These are phyloP conservation scores for Scytalopus superciliaris DNA, from an alignment of 2,113 vertebrate genomes.

Conservation along the genomic window DNA sequence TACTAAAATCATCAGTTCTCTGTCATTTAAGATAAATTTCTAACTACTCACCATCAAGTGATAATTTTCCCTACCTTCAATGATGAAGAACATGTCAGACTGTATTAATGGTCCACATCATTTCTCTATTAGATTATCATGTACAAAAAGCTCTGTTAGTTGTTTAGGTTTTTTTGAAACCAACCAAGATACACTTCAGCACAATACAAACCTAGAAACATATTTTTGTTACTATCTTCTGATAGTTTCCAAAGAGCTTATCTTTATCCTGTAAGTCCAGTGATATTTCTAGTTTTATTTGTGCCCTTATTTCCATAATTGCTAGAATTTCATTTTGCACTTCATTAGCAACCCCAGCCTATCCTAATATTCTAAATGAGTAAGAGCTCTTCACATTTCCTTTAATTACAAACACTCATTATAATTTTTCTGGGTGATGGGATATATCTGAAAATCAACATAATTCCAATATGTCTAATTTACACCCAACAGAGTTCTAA, in stretches of 20 bases:
- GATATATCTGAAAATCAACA: not conserved
- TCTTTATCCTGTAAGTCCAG: not conserved
- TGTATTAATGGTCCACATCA: not conserved
- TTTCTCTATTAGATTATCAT: not conserved
- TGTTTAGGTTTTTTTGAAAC: not conserved
- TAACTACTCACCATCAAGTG: not conserved
- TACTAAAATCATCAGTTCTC: not conserved
- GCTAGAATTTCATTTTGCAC: not conserved
- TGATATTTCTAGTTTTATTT: not conserved
- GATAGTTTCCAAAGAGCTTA: not conserved
- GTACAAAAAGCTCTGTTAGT: not conserved
- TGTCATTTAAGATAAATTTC: not conserved
- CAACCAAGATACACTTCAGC: not conserved
- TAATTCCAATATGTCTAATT: not conserved
- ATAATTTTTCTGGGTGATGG: not conserved
- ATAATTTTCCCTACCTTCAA: not conserved
- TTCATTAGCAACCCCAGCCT: not conserved
- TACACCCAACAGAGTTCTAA: not conserved
- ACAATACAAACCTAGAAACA: fast-evolving
- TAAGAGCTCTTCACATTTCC: not conserved
- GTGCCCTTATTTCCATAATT: not conserved
- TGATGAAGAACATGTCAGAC: not conserved
- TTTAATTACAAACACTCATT: not conserved
- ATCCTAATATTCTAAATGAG: not conserved
- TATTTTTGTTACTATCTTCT: not conserved